Evolutionary conservation across 2,888 invertebrate species (phyloP).

Genomic region (Ariolimax columbianus): DNA sequence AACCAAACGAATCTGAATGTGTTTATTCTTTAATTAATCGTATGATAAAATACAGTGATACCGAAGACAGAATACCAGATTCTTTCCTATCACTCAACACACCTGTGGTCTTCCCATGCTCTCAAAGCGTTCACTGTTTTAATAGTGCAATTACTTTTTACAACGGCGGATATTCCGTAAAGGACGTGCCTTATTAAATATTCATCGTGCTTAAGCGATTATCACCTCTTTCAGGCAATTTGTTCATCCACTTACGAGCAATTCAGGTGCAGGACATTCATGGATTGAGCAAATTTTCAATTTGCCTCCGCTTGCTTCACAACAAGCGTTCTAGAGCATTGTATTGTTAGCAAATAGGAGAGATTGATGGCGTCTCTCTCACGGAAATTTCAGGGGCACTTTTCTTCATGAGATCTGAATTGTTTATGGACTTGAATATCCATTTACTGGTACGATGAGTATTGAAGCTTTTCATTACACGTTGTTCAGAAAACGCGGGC

Average conservation of each 20-base stretch:
- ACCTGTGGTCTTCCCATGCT: slow-evolving; percentile 36
- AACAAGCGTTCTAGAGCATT: slow-evolving; percentile 21
- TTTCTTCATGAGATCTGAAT: slow-evolving; percentile 29
- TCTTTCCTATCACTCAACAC: slow-evolving; percentile 20
- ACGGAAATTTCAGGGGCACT: slow-evolving; percentile 10
- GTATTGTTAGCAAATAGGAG: slow-evolving; percentile 27
- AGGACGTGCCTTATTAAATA: slow-evolving; percentile 39
- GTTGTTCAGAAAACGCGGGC: not conserved
- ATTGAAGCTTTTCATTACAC: slow-evolving; percentile 9
- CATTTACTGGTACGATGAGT: slow-evolving; percentile 20
- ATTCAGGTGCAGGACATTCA: slow-evolving; percentile 31
- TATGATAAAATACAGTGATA: slow-evolving; percentile 33
- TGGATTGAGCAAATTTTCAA: slow-evolving; percentile 31
- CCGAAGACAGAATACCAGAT: slow-evolving; percentile 3
- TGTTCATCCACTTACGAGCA: slow-evolving; percentile 30
- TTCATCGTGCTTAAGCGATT: slow-evolving; percentile 45
- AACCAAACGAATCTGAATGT: slow-evolving; percentile 16
- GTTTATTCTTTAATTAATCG: slow-evolving; percentile 36
- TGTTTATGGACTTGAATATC: slow-evolving; percentile 32
- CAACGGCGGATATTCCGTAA: slow-evolving; percentile 27
- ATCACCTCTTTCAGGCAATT: slow-evolving; percentile 43
- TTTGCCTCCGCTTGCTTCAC: slow-evolving; percentile 20
- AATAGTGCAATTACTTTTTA: slow-evolving; percentile 42
- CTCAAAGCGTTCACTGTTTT: slow-evolving; percentile 35
- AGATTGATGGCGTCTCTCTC: slow-evolving; percentile 37